Evolutionary conservation across 92 coral and sea anemone species (phyloP), one percentile per base, ranked within the genome.

Genomic region (Actinernus sp.): DNA sequence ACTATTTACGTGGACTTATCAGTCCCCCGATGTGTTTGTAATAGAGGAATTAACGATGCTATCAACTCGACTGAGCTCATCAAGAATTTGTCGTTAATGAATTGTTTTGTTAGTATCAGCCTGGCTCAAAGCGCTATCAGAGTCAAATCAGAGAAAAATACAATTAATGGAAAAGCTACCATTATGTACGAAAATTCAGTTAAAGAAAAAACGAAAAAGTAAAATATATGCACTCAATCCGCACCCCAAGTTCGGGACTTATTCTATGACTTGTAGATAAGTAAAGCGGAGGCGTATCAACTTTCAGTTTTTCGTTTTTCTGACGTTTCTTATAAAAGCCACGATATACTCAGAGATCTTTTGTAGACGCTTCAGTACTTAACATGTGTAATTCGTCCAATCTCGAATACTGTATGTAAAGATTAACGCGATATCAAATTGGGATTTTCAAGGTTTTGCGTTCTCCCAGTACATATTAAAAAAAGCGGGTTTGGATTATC

Each of bases 401-500:
- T 34, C 41, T 34, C 8, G 8, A 14, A 6, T 34, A 6, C 41
- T 34, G 8, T 14, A 34, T 6, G 8, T 34, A 14, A 14, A 34
- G 41, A 34, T 34, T 14, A 6, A 34, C 6, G 41, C 41, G 41
- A 34, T 34, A 34, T 34, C 8, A 34, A 6, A 34, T 6, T 14
- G 6, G 14, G 41, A 34, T 34, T 34, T 6, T 6, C 41, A 6
- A n/a, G 41, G 41, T 6, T 34, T 34, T 34, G 14, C 41, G 41
- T 34, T 34, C 41, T 67, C 67, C 36, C 58, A 53, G 73, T 74
- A 48, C 67, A 67, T 66, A 30, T 58, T 32, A 40, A 17, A 41
- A 47, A 32, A 65, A 67, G 48, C 90, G 63, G 62, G 63, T 59
- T 79, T 58, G 44, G 31, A 59, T 55, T 49, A 64, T 71, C 63